A percentile compares a stretch with the other conserved stretches of the same genome.
phyloP scores from a whole-genome alignment of 1,140 invertebrate species.

The Leptestheria dahalacensis region DNA sequence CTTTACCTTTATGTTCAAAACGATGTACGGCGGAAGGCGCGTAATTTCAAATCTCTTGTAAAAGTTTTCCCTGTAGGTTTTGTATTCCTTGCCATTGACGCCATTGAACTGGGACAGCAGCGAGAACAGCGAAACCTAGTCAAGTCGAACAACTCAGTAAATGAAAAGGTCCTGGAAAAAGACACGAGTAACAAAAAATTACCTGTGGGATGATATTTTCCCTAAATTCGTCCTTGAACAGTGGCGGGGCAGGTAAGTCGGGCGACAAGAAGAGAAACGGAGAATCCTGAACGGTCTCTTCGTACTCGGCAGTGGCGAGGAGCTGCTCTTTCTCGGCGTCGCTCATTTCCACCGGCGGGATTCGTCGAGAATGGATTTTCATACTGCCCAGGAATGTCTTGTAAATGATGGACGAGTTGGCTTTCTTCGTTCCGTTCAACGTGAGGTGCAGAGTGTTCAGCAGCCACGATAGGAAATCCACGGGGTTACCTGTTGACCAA shows the following conservation, averaged over 20 bases:
- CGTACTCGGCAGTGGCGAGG: slow-evolving; percentile 69
- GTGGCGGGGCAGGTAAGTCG: slow-evolving; percentile 85
- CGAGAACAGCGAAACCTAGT: slow-evolving; percentile 77
- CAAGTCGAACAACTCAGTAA: background rate
- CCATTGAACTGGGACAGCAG: slow-evolving; percentile 94
- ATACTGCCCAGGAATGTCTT: slow-evolving; percentile 91
- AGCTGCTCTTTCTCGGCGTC: slow-evolving; percentile 70
- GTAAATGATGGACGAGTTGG: slow-evolving; percentile 78
- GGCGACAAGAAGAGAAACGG: slow-evolving; percentile 92
- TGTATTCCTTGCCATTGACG: slow-evolving; percentile 89
- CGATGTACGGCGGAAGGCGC: slow-evolving; percentile 87
- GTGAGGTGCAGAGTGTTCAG: slow-evolving; percentile 83
- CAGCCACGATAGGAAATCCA: slow-evolving; percentile 94
- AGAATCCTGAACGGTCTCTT: slow-evolving; percentile 69
- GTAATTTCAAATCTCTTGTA: slow-evolving; percentile 94
- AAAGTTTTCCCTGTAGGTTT: slow-evolving; percentile 97
- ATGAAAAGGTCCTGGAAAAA: no score
- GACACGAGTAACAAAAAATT: no score
- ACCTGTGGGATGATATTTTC: slow-evolving; percentile 98
- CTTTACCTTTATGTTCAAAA: slow-evolving; percentile 83
- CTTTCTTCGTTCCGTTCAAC: slow-evolving; percentile 70
- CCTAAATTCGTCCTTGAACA: slow-evolving; percentile 91
- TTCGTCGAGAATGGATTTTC: slow-evolving; percentile 85
- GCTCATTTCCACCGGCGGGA: slow-evolving; percentile 81
- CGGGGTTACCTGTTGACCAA: slow-evolving; percentile 71